Base-by-base conservation (phyloP, 2,888 invertebrate species). In the Ctena decussata region DNA sequence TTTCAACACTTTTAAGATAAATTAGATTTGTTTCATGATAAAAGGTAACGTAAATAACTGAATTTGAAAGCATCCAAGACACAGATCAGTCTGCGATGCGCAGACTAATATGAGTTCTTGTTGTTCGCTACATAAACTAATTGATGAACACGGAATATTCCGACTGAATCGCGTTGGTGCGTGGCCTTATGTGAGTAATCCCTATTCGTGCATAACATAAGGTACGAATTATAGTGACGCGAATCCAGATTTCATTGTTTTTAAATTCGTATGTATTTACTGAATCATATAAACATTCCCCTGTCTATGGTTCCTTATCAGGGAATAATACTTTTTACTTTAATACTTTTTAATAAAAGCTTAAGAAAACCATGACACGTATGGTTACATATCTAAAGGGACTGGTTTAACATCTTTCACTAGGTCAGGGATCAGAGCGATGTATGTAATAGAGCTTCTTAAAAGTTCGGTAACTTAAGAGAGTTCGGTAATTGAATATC, bases 1-100 rank as follows among this genome's bases (percentile, higher is more conserved):
- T 57, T 57, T 57, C 57, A 57, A 57, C 57, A 57, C 57, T 27
- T 57, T 57, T 24, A n/a, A 21, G 57, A 57, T 57, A 57, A 57
- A n/a, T 27, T 27, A n/a, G 24, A 11, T 27, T 57, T 57, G 57
- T 57, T 24, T 15, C 6, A 11, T 1, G 1, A 11, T 27, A 57
- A 27, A 57, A 57, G 1, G 27, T n/a, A n/a, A n/a, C n/a, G n/a
- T n/a, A n/a, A n/a, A n/a, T n/a, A n/a, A n/a, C n/a, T n/a, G n/a
- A n/a, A n/a, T n/a, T n/a, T n/a, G n/a, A n/a, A n/a, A n/a, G n/a
- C n/a, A n/a, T n/a, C n/a, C n/a, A n/a, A n/a, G n/a, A n/a, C n/a
- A n/a, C n/a, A n/a, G n/a, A n/a, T n/a, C n/a, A n/a, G n/a, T n/a
- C n/a, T n/a, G n/a, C n/a, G n/a, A n/a, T n/a, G n/a, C n/a, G n/a